A percentile compares a stretch with the other conserved stretches of the same genome.
Evolutionary conservation across 1,140 invertebrate genomes (phyloP).

Genomic region (Tetraneura akinire): DNA sequence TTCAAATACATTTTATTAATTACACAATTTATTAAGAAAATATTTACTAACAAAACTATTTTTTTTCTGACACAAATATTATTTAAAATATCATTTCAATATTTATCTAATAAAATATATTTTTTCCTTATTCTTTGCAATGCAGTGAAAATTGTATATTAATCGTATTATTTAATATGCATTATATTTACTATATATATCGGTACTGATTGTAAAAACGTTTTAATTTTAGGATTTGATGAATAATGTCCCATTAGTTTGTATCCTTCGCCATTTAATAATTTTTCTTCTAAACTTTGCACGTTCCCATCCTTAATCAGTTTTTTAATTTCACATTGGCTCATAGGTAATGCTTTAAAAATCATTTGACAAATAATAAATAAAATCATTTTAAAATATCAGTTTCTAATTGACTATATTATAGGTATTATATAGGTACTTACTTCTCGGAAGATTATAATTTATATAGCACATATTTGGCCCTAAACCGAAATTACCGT

Average conservation of each 20-base stretch:
- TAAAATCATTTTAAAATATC: neutral
- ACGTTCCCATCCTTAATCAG: slow-evolving; percentile 68
- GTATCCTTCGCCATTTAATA: slow-evolving; percentile 76
- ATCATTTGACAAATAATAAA: slow-evolving; percentile 8
- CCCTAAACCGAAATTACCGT: slow-evolving; percentile 32
- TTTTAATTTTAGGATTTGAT: slow-evolving; percentile 66
- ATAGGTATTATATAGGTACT: slow-evolving; percentile 1
- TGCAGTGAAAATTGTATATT: too few species aligned
- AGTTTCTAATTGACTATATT: neutral
- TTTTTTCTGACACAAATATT: too few species aligned
- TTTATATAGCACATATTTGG: slow-evolving; percentile 43
- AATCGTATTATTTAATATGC: neutral
- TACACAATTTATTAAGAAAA: too few species aligned
- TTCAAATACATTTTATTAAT: too few species aligned
- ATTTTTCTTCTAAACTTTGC: slow-evolving; percentile 74
- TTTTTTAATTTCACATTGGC: slow-evolving; percentile 41
- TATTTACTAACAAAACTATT: too few species aligned
- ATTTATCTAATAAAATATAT: too few species aligned
- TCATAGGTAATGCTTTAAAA: slow-evolving; percentile 47
- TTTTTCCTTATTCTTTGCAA: too few species aligned
- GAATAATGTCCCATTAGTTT: slow-evolving; percentile 70
- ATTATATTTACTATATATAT: slow-evolving; percentile 67
- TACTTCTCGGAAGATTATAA: slow-evolving; percentile 40
- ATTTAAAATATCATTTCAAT: too few species aligned
- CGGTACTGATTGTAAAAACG: slow-evolving; percentile 70